Evolutionary conservation across 2,888 invertebrate genomes (phyloP).

Genomic region (Argyra leucocephala): DNA sequence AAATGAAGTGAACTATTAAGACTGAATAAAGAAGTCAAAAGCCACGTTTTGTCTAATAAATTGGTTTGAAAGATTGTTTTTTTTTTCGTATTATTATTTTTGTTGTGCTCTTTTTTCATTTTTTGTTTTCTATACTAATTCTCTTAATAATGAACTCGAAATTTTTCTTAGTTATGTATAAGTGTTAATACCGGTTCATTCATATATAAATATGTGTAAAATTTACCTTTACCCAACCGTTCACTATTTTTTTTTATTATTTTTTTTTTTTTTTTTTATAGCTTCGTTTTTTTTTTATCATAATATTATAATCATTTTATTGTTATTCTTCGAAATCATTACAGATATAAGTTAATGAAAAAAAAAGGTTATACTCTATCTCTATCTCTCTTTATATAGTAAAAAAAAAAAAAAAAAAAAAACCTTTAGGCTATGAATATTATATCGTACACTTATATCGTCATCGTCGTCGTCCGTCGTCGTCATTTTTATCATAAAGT

Average conservation of each 20-base stretch:
- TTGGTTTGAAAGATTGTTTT: background rate
- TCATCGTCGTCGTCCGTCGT: too few relatives aligned
- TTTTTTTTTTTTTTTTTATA: too few relatives aligned
- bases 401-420: background rate
- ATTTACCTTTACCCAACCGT: too few relatives aligned
- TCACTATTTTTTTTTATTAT: too few relatives aligned
- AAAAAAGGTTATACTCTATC: too few relatives aligned
- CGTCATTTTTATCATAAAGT: background rate
- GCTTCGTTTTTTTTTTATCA: background rate
- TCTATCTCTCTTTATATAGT: too few relatives aligned
- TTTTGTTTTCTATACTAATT: background rate
- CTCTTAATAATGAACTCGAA: background rate
- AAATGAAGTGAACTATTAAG: background rate
- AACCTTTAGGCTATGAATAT: background rate
- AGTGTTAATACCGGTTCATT: too few relatives aligned
- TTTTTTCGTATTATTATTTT: background rate
- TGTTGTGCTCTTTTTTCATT: background rate
- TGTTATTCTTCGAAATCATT: background rate
- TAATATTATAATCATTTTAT: background rate
- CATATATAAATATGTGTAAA: too few relatives aligned
- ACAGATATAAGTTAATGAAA: background rate
- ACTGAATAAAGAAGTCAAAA: background rate
- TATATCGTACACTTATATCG: background rate
- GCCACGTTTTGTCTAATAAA: background rate
- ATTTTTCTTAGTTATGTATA: too few relatives aligned